A percentile compares a stretch with the other conserved stretches of the same genome.
Conservation (phyloP, 2,797 vertebrate species). For the Selene dorsalis region DNA sequence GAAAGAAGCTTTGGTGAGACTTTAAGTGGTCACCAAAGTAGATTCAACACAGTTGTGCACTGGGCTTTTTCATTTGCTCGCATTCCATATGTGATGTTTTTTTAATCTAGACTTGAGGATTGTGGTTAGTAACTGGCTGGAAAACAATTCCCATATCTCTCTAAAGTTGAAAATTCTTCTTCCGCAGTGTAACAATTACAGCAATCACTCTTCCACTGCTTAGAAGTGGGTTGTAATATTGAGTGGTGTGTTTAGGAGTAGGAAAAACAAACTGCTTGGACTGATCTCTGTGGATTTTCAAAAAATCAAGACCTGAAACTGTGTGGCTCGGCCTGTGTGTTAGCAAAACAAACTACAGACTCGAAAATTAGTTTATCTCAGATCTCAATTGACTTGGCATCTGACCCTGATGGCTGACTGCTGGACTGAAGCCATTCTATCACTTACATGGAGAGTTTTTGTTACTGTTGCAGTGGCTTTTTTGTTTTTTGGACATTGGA, state of each 20-base stretch:
- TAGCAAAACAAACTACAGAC: slow-evolving; percentile 42
- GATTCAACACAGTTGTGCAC: background rate
- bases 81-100: background rate
- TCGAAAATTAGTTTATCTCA: slow-evolving; percentile 35
- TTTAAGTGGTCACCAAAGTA: slow-evolving; percentile 1
- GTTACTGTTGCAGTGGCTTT: background rate
- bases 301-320: slow-evolving; percentile 17
- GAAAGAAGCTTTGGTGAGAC: background rate
- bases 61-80: background rate
- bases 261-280: background rate
- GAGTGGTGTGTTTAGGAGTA: background rate
- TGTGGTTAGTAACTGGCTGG: background rate
- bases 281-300: background rate
- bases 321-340: slow-evolving; percentile 19
- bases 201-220: slow-evolving; percentile 2
- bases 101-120: background rate
- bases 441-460: slow-evolving; percentile 1
- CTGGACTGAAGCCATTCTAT: slow-evolving; percentile 29
- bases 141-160: background rate
- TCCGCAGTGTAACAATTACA: background rate
- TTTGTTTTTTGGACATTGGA: background rate
- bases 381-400: slow-evolving; percentile 22
- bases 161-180: background rate
- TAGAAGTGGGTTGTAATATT: slow-evolving; percentile 1
- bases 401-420: slow-evolving; percentile 34